A percentile compares a stretch with the other conserved stretches of the same genome.
Evolutionary conservation across 2,797 vertebrate genomes (phyloP).

Genomic region (Pelochelys cantorii): DNA sequence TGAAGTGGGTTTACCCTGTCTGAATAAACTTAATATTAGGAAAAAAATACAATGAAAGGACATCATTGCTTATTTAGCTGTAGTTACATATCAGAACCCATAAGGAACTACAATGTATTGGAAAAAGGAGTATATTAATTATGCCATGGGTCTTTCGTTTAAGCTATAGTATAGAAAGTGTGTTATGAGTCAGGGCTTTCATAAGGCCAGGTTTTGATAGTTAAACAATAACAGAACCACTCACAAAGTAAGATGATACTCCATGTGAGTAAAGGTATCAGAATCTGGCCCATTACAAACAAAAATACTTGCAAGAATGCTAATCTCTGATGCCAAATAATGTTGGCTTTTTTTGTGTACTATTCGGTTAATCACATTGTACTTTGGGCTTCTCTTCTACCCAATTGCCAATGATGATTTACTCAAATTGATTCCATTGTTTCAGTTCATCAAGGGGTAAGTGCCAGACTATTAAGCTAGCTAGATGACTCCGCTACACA

Average conservation of each 20-base stretch:
- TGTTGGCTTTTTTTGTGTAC: background rate
- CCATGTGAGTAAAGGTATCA: background rate
- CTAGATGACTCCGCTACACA: background rate
- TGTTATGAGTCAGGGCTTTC: background rate
- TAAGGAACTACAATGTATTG: background rate
- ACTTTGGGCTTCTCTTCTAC: slow-evolving; percentile 26
- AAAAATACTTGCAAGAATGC: background rate
- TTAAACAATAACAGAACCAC: background rate
- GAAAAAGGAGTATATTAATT: background rate
- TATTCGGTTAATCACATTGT: slow-evolving; percentile 40
- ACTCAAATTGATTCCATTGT: slow-evolving; percentile 54
- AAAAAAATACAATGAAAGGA: background rate
- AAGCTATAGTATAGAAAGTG: background rate
- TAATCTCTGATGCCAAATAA: background rate
- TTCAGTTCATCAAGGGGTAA: slow-evolving; percentile 42
- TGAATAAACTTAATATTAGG: background rate
- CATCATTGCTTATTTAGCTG: background rate
- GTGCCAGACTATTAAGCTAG: slow-evolving; percentile 29
- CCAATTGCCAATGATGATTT: slow-evolving; percentile 38
- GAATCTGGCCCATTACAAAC: background rate
- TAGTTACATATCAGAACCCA: background rate
- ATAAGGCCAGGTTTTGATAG: background rate
- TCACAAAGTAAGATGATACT: background rate
- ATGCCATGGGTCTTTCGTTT: background rate
- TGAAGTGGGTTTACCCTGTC: background rate